Conservation (phyloP, 2,888 invertebrate species). For the Lycophotia porphyrea region DNA sequence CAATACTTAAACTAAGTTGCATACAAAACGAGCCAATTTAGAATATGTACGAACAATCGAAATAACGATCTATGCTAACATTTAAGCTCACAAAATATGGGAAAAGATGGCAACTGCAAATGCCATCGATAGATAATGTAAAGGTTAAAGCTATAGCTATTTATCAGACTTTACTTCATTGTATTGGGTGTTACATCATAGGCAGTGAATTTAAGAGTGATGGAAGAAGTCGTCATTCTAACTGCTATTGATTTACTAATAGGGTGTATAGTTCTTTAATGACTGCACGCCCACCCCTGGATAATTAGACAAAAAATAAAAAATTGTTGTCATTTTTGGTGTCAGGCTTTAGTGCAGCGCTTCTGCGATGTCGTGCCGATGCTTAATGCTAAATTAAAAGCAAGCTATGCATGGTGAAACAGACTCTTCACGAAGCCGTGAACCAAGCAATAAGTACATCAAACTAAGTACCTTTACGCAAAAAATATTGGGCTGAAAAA, state of each 20-base stretch:
- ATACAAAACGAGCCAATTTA: conserved; percentile 50
- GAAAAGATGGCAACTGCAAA: conserved; percentile 69
- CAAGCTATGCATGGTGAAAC: no score
- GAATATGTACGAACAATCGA: conserved; percentile 53
- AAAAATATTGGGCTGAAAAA: no score
- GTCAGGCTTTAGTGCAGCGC: neutral
- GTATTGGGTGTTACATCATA: conserved; percentile 33
- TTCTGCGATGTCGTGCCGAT: neutral
- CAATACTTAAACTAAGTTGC: conserved; percentile 38
- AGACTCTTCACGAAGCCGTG: no score
- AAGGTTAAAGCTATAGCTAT: conserved; percentile 57
- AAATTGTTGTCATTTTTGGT: neutral
- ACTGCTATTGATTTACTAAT: neutral
- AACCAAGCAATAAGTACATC: no score
- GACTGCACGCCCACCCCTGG: neutral
- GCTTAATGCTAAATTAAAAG: neutral
- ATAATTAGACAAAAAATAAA: neutral
- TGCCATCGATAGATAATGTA: conserved; percentile 65
- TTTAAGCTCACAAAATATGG: conserved; percentile 72
- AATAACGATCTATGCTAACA: conserved; percentile 63
- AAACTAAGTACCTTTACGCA: no score
- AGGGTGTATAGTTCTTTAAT: neutral
- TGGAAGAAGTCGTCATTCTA: neutral
- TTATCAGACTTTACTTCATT: conserved; percentile 36
- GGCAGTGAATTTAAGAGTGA: neutral